Evolutionary conservation across 2,888 invertebrate species (phyloP).

Genomic region (Platycheirus albimanus): DNA sequence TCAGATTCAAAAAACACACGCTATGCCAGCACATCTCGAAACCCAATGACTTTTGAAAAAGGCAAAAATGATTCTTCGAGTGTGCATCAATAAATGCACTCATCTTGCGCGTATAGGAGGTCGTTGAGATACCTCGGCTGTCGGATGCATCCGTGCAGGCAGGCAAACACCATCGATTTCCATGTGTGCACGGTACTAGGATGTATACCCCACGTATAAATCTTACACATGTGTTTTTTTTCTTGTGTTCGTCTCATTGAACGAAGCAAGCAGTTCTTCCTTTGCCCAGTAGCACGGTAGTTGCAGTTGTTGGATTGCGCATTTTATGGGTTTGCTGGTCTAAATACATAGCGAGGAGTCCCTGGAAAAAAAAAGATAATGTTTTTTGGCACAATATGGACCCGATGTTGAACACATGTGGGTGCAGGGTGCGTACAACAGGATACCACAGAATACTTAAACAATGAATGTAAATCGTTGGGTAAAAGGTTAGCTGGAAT

Average conservation of each 20-base stretch:
- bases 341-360: slow-evolving; percentile 1
- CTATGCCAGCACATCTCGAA: not conserved
- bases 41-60: slow-evolving; percentile 10
- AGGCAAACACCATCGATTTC: slow-evolving; percentile 40
- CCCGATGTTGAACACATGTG: slow-evolving; percentile 72
- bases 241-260: slow-evolving; percentile 8
- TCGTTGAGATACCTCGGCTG: slow-evolving; percentile 44
- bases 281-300: slow-evolving; percentile 29
- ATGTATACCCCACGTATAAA: slow-evolving; percentile 54
- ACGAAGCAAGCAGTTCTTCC: slow-evolving; percentile 18
- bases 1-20: slow-evolving; percentile 17
- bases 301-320: slow-evolving; percentile 42
- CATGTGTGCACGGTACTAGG: slow-evolving; percentile 10
- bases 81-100: slow-evolving; percentile 58
- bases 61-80: slow-evolving; percentile 48
- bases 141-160: slow-evolving; percentile 22
- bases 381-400: slow-evolving; percentile 67
- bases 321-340: slow-evolving; percentile 55
- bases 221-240: slow-evolving; percentile 54
- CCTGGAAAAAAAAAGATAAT: slow-evolving; percentile 19
- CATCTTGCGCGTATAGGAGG: slow-evolving; percentile 41
- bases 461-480: slow-evolving; percentile 20
- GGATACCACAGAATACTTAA: slow-evolving; percentile 23
- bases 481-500: not conserved
- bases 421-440: slow-evolving; percentile 61